Evolutionary conservation across 1,140 invertebrate species (phyloP).

Genomic region (Scaptomyza pallida): DNA sequence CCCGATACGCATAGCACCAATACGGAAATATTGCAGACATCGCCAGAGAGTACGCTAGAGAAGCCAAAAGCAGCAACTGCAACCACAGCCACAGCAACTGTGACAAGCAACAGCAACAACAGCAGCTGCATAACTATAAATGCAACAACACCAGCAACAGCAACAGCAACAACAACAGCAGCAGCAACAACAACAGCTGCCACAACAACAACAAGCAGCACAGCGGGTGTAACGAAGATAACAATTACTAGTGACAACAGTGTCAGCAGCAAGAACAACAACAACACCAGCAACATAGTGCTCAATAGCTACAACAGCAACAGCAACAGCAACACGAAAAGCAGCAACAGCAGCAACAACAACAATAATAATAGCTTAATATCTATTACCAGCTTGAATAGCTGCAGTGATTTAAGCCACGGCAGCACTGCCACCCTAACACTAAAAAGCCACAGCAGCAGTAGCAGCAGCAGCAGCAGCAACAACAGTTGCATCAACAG

Average conservation of each 20-base stretch:
- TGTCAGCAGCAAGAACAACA: slow-evolving; percentile 28
- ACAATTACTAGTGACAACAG: slow-evolving; percentile 44
- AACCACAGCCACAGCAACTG: slow-evolving; percentile 20
- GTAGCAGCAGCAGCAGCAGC: slow-evolving; percentile 10
- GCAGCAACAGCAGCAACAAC: slow-evolving; percentile 28
- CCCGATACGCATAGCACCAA: slow-evolving; percentile 76
- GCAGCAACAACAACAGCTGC: slow-evolving; percentile 29
- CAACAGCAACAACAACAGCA: slow-evolving; percentile 19
- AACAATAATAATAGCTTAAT: slow-evolving; percentile 67
- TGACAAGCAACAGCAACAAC: slow-evolving; percentile 40
- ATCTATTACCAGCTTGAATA: slow-evolving; percentile 68
- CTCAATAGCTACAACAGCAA: slow-evolving; percentile 56
- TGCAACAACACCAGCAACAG: slow-evolving; percentile 23
- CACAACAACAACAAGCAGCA: slow-evolving; percentile 40
- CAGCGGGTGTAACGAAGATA: slow-evolving; percentile 48
- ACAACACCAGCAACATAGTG: slow-evolving; percentile 31
- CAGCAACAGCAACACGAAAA: slow-evolving; percentile 25
- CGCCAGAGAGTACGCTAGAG: slow-evolving; percentile 76
- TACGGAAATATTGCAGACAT: slow-evolving; percentile 70
- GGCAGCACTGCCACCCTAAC: slow-evolving; percentile 59
- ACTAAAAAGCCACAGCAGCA: slow-evolving; percentile 28
- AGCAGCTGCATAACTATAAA: slow-evolving; percentile 68
- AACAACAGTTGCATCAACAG: slow-evolving; percentile 23
- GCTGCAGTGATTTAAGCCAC: slow-evolving; percentile 61
- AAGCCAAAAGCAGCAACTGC: slow-evolving; percentile 46